These are phyloP conservation scores for Sitta carolinensis DNA, from an alignment of 2,797 vertebrate species.

Conservation along the genomic window DNA sequence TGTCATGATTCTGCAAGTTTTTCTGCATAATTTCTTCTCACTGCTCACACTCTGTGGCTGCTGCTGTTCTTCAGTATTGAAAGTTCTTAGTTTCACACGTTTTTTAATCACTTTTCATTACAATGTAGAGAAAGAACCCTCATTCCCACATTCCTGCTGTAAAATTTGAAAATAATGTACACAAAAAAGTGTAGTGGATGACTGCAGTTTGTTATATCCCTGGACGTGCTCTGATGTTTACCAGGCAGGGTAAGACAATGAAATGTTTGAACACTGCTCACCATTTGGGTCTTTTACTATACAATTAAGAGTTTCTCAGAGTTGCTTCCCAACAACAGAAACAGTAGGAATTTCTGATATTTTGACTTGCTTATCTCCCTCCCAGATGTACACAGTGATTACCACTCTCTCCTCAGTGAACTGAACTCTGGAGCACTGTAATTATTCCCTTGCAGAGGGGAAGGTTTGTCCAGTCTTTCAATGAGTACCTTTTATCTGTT, in stretches of 20 bases:
- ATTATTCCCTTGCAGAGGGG: conserved; percentile 55
- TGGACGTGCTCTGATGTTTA: not conserved
- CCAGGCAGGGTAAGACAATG: not conserved
- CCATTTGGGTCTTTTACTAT: not conserved
- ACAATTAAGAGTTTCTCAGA: not conserved
- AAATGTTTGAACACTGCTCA: not conserved
- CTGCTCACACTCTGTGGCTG: not conserved
- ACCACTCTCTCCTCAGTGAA: not conserved
- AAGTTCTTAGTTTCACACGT: not conserved
- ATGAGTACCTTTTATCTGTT: not conserved
- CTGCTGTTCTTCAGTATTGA: not conserved
- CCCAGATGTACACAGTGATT: conserved; percentile 57
- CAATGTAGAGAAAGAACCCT: not conserved
- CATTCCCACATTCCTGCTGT: not conserved
- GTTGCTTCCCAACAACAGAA: not conserved
- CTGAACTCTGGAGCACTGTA: conserved; percentile 35
- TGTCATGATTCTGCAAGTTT: not conserved
- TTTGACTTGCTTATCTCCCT: conserved; percentile 61
- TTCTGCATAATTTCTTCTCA: not conserved
- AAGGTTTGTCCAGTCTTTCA: not conserved
- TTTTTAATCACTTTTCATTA: not conserved
- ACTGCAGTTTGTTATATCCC: not conserved
- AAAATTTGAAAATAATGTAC: not conserved
- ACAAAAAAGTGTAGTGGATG: not conserved
- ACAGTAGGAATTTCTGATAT: conserved; percentile 22